Evolutionary conservation across 2,113 vertebrate species (phyloP), one percentile per base, ranked within the genome.

Genomic region (Alosa alosa): DNA sequence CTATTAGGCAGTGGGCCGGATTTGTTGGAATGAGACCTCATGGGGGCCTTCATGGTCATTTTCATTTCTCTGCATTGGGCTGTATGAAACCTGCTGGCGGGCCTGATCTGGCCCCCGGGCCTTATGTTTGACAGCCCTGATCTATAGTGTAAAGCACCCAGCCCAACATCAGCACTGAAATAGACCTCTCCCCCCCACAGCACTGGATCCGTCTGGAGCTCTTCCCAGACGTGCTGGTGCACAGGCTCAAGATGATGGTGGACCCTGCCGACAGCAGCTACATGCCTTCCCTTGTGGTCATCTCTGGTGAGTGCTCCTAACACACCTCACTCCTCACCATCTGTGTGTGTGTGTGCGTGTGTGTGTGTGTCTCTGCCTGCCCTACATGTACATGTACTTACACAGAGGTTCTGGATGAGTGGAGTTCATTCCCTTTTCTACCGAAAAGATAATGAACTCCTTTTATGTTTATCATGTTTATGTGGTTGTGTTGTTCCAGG

Each of bases 221-320:
- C 87, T 99, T 99, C 86, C 97, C 97, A 47, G 98, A 99, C 83
- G 96, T 99, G 85, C 95, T 99, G 13, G 96, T 99, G 84, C 97
- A 99, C 91, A 95, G 96, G 87, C 93, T 99, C 57, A 99, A 98
- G 93, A 98, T 99, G 97, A 94, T 94, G 6, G 98, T 99, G 3
- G 98, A 99, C 88, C 98, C 98, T 41, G 97, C 98, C 1, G 98
- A 99, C 93, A 99, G 98, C 92, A 99, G 98, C 93, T 99, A 99
- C 93, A 99, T 99, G 98, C 98, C 98, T 0, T 99, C 98, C 0
- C 92, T 99, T 47, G 97, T 99, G 31, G 98, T 99, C 6, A 97
- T 99, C 55, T 99, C 98, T 92, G 98, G 98, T 98, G 94, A 52
- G 47, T 18, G 72, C 31, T 46, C 31, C 11, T 44, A n/a, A 20